Conservation (phyloP, 2,888 invertebrate species). For the Thymelicus lineola region DNA sequence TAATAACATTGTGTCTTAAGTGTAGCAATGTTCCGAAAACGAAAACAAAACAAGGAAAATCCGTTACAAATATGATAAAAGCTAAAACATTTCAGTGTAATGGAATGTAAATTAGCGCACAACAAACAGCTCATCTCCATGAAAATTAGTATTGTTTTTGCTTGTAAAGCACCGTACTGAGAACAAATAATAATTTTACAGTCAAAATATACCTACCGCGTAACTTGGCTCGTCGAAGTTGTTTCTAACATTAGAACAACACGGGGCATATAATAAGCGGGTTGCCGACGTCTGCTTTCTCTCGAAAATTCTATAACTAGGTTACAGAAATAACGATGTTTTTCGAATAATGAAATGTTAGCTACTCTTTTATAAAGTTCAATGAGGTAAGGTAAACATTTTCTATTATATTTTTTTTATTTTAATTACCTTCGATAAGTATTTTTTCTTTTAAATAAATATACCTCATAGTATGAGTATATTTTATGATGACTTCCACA, state of each 20-base stretch:
- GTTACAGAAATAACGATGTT: conserved; percentile 51
- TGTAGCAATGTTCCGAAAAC: not conserved
- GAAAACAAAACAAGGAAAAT: conserved; percentile 14
- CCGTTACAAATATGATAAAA: conserved; percentile 18
- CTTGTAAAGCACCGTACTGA: conserved; percentile 32
- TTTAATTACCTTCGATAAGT: too few species aligned
- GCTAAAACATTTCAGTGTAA: conserved; percentile 21
- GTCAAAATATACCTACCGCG: conserved; percentile 49
- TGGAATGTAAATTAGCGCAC: conserved; percentile 33
- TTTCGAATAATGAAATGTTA: conserved; percentile 33
- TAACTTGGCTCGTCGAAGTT: conserved; percentile 48
- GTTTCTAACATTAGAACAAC: conserved; percentile 55
- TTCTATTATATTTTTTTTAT: too few species aligned
- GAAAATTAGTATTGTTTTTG: conserved; percentile 36
- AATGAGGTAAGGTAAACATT: too few species aligned
- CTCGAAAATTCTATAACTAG: conserved; percentile 51
- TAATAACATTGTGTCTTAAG: not conserved
- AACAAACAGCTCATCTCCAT: conserved; percentile 36
- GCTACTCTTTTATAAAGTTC: too few species aligned
- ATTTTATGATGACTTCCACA: too few species aligned
- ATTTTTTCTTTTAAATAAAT: too few species aligned
- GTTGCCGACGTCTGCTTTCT: conserved; percentile 52
- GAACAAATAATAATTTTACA: conserved; percentile 38
- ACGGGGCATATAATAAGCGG: conserved; percentile 55
- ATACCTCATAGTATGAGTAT: too few species aligned